Conservation (phyloP, 2,888 invertebrate genomes). For the Idaea straminata region DNA sequence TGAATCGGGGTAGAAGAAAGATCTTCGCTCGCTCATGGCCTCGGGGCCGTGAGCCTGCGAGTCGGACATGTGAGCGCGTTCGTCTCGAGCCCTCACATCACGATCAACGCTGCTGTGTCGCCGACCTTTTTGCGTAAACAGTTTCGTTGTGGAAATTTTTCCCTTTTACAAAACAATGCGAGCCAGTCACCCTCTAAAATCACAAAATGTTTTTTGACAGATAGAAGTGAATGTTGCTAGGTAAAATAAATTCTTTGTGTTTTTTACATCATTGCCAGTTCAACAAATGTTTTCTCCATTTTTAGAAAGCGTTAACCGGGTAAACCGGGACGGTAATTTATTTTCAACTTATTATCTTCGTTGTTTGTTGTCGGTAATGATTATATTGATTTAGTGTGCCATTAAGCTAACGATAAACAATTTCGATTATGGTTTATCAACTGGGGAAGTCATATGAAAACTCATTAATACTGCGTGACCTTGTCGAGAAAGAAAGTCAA, state of each 20-base stretch:
- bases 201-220: background rate
- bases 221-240: background rate
- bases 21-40: conserved; percentile 67
- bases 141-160: conserved; percentile 22
- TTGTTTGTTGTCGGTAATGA: background rate
- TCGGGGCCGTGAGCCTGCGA: conserved; percentile 59
- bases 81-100: conserved; percentile 67
- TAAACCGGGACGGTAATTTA: background rate
- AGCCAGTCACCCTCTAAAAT: background rate
- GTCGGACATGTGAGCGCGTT: conserved; percentile 69
- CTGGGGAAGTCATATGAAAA: background rate
- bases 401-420: background rate
- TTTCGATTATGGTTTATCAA: background rate
- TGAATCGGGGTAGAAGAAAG: conserved; percentile 82
- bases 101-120: conserved; percentile 49
- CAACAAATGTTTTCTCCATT: background rate
- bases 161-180: conserved; percentile 17
- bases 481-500: background rate
- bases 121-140: conserved; percentile 29
- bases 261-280: background rate
- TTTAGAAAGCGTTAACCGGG: background rate
- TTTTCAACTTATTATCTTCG: background rate
- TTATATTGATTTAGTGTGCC: background rate
- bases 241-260: background rate
- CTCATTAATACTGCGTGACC: background rate